Percentiles rank a stretch among this genome's conserved stretches.
These are phyloP conservation scores for Remorina albescens DNA, from an alignment of 2,797 vertebrate genomes.

Conservation along the genomic window DNA sequence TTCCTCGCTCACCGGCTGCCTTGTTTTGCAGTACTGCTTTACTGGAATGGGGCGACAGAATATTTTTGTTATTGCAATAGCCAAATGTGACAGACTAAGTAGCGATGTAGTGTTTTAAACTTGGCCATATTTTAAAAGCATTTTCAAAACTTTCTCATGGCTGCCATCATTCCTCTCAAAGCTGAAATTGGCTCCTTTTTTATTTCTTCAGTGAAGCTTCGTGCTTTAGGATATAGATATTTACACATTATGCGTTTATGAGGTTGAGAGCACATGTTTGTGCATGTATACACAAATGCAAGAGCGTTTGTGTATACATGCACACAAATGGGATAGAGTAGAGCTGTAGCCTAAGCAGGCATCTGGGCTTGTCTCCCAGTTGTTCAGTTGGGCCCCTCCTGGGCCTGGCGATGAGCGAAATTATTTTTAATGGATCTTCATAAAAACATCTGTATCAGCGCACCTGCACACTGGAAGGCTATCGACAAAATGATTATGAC, in stretches of 20 bases:
- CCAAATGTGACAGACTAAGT: slow-evolving; percentile 64
- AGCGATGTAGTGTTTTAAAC: slow-evolving; percentile 45
- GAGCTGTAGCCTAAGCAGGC: slow-evolving; percentile 69
- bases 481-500: slow-evolving; percentile 88
- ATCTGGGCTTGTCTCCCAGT: slow-evolving; percentile 77
- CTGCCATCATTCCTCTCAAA: slow-evolving; percentile 35
- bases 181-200: slow-evolving; percentile 29
- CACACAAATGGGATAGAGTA: slow-evolving; percentile 35
- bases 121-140: slow-evolving; percentile 23
- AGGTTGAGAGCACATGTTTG: not conserved
- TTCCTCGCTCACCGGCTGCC: slow-evolving; percentile 58
- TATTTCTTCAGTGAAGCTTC: slow-evolving; percentile 13
- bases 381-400: slow-evolving; percentile 81
- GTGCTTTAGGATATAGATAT: slow-evolving; percentile 23
- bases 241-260: slow-evolving; percentile 13
- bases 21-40: slow-evolving; percentile 63
- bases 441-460: slow-evolving; percentile 88
- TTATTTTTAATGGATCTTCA: slow-evolving; percentile 90
- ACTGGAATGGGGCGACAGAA: slow-evolving; percentile 33
- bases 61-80: slow-evolving; percentile 47
- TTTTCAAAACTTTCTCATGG: slow-evolving; percentile 40
- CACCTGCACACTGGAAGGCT: slow-evolving; percentile 87
- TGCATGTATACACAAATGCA: slow-evolving; percentile 5
- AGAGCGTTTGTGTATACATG: not conserved
- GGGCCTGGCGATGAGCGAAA: slow-evolving; percentile 84